Percentiles rank a stretch among this genome's conserved stretches.
These are phyloP conservation scores for Tipula unca DNA, from an alignment of 2,888 invertebrate genomes.

Conservation along the genomic window DNA sequence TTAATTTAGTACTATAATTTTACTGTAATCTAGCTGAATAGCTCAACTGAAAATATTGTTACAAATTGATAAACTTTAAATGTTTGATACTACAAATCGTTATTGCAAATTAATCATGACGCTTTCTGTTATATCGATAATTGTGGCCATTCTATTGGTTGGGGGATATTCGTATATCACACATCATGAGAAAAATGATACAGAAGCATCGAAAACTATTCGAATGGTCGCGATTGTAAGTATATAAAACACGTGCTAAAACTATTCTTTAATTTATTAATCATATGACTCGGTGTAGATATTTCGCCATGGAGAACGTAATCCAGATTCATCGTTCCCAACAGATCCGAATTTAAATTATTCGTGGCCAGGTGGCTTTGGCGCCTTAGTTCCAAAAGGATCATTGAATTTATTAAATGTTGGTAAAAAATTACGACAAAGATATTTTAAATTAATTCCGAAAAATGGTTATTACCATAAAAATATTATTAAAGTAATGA, in stretches of 20 bases:
- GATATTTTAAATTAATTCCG: slow-evolving; percentile 60
- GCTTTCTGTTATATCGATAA: neutral
- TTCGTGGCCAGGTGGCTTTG: slow-evolving; percentile 74
- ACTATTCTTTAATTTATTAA: too few relatives aligned
- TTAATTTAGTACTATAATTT: too few relatives aligned
- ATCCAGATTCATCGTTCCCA: slow-evolving; percentile 65
- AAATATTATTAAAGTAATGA: slow-evolving; percentile 52
- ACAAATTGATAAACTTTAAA: too few relatives aligned
- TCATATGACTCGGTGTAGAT: slow-evolving; percentile 24
- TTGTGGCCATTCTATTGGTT: neutral
- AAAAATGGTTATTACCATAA: slow-evolving; percentile 50
- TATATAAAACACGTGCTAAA: neutral
- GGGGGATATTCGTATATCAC: neutral
- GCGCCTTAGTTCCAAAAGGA: slow-evolving; percentile 71
- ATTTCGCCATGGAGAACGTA: slow-evolving; percentile 40
- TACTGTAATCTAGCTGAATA: too few relatives aligned
- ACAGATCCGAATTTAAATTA: slow-evolving; percentile 70
- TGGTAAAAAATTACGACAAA: slow-evolving; percentile 59
- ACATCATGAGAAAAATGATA: neutral
- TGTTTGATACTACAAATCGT: neutral
- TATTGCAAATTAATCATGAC: neutral
- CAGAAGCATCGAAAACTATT: neutral
- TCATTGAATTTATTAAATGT: slow-evolving; percentile 65
- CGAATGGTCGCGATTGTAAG: neutral
- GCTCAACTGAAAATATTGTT: too few relatives aligned